Conservation (phyloP, 2,113 vertebrate species). For the Eulacestoma nigropectus region DNA sequence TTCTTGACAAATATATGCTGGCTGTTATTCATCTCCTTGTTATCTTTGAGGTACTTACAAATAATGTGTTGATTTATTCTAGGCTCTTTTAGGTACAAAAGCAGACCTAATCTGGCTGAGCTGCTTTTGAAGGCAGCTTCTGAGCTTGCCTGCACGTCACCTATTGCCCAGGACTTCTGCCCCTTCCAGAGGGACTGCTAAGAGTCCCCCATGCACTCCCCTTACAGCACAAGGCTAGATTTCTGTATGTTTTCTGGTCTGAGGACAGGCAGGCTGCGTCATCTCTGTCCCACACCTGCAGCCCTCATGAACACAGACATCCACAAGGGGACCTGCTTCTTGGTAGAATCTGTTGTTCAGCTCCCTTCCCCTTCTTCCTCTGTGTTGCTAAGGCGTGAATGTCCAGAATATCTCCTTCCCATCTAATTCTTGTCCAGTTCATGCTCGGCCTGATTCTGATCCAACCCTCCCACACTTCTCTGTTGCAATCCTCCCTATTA, state of each 20-base stretch:
- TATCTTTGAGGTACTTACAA: constrained; percentile 23
- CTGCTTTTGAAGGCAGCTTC: background rate
- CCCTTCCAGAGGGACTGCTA: background rate
- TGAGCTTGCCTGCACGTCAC: background rate
- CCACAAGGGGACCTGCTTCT: background rate
- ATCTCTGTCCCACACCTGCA: background rate
- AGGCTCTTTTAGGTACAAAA: background rate
- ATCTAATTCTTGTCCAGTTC: background rate
- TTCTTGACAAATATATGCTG: constrained; percentile 19
- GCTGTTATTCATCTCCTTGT: constrained; percentile 13
- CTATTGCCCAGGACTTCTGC: background rate
- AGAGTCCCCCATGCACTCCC: background rate
- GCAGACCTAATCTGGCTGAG: background rate
- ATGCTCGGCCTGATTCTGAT: background rate
- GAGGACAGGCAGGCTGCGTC: background rate
- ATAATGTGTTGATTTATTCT: constrained; percentile 13
- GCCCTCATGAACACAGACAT: background rate
- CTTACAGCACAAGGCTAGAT: fast-evolving
- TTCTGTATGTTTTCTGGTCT: background rate
- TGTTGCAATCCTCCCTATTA: background rate
- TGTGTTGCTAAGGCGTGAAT: background rate
- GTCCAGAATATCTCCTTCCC: background rate
- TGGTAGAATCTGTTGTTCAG: background rate
- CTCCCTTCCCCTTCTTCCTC: background rate
- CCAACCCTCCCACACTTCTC: background rate